Evolutionary conservation across 2,113 vertebrate genomes (phyloP).

Genomic region (Callorhinus ursinus): DNA sequence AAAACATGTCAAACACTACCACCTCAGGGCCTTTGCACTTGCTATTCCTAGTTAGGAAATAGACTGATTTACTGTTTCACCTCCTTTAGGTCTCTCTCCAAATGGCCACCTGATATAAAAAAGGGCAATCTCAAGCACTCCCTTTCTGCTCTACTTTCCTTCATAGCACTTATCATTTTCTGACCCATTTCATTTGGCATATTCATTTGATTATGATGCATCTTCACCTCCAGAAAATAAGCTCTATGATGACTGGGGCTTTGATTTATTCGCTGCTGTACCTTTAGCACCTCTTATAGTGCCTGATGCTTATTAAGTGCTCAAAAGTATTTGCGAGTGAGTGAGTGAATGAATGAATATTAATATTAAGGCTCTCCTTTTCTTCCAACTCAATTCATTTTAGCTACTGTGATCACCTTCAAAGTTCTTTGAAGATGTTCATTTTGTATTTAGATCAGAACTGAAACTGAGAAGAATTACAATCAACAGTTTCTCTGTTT

Average conservation of each 20-base stretch:
- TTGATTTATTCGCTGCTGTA: neutral
- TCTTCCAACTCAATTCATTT: neutral
- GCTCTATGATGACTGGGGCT: neutral
- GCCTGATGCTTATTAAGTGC: neutral
- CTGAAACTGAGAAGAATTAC: neutral
- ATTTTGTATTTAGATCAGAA: neutral
- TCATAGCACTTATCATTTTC: neutral
- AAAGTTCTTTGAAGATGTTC: neutral
- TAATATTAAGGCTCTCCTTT: neutral
- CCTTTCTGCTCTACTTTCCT: neutral
- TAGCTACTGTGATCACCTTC: neutral
- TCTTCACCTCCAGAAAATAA: neutral
- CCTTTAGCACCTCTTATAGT: neutral
- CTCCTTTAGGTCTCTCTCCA: neutral
- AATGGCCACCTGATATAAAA: neutral
- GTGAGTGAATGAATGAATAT: neutral
- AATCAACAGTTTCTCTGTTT: neutral
- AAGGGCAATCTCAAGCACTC: neutral
- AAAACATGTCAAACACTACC: neutral
- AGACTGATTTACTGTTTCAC: neutral
- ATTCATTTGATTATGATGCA: neutral
- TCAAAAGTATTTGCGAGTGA: neutral
- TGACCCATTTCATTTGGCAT: neutral
- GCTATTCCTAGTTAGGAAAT: neutral
- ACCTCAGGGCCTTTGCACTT: neutral